phyloP scores from a whole-genome alignment of 2,797 vertebrate genomes.

The Poecilia wingei region DNA sequence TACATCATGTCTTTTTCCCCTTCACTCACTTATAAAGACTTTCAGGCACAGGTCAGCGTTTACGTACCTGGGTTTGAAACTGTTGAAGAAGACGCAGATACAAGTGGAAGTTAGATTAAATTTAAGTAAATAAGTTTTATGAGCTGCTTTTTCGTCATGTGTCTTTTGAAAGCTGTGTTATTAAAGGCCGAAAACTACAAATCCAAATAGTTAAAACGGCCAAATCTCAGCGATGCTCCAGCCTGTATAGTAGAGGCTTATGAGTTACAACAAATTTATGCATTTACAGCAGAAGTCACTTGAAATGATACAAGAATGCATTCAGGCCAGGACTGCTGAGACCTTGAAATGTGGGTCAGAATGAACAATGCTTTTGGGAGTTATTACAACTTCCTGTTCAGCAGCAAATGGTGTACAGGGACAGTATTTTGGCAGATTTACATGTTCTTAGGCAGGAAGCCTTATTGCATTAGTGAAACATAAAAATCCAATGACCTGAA shows the following conservation, averaged over 20 bases:
- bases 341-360: background rate
- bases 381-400: constrained; percentile 1
- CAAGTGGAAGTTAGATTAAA: constrained; percentile 38
- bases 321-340: background rate
- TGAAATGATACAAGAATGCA: background rate
- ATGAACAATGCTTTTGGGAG: constrained; percentile 1
- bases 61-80: constrained; percentile 26
- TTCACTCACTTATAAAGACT: constrained; percentile 43
- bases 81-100: constrained; percentile 8
- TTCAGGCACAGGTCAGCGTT: constrained; percentile 41
- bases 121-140: constrained; percentile 36
- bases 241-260: background rate
- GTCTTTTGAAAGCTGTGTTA: background rate
- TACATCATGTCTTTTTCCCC: constrained; percentile 19
- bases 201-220: background rate
- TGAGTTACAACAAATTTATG: background rate
- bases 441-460: background rate
- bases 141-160: background rate
- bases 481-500: background rate
- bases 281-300: background rate
- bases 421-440: background rate
- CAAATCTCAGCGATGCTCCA: background rate
- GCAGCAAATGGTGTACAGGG: background rate
- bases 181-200: background rate
- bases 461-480: background rate